Conservation (phyloP, 2,797 vertebrate species). For the Platyrinchus mystaceus region DNA sequence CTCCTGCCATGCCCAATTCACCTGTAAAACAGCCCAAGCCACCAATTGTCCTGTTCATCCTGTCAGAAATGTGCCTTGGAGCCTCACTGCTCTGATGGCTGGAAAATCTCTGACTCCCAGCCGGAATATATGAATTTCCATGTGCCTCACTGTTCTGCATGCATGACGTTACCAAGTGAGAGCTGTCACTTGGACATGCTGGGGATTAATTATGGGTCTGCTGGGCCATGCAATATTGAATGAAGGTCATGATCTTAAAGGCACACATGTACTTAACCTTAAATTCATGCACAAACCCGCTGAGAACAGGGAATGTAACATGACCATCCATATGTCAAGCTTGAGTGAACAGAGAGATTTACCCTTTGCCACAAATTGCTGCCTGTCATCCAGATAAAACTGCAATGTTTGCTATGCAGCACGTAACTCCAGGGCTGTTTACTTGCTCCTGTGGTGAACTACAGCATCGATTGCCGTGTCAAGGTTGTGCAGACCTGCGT, state of each 20-base stretch:
- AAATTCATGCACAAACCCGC: background rate
- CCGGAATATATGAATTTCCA: accelerated
- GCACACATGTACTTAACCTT: constrained; percentile 10
- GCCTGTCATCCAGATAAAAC: constrained; percentile 2
- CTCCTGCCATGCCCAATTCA: background rate
- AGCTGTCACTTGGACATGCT: background rate
- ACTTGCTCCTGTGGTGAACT: background rate
- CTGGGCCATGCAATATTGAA: background rate
- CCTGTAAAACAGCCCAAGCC: background rate
- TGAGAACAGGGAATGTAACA: background rate
- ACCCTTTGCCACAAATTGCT: constrained; percentile 54
- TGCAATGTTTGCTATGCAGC: constrained; percentile 42
- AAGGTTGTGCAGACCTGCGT: constrained; percentile 5
- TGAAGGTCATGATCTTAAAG: background rate
- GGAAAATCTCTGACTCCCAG: background rate
- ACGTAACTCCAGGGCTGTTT: background rate
- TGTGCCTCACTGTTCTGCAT: accelerated
- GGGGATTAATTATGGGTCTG: constrained; percentile 6
- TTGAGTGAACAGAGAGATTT: background rate
- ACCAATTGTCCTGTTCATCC: background rate
- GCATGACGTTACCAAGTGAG: background rate
- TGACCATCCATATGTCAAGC: background rate
- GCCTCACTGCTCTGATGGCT: background rate
- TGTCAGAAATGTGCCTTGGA: background rate
- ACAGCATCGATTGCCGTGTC: background rate